A percentile compares a stretch with the other conserved stretches of the same genome.
Conservation (phyloP, 2,888 invertebrate genomes). For the Xanthorhoe spadicearia region DNA sequence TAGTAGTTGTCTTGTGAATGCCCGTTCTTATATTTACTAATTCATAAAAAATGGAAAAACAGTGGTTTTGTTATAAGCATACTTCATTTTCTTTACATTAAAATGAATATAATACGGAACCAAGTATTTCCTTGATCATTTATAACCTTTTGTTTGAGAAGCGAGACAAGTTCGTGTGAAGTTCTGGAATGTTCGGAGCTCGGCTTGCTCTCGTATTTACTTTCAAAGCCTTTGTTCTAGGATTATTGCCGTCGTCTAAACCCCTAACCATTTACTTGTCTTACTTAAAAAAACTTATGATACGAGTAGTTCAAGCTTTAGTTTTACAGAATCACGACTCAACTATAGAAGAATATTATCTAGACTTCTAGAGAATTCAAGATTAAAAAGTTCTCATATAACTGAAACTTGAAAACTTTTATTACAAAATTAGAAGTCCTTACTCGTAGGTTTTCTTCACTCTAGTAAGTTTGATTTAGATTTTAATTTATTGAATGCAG, state of each 20-base stretch:
- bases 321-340: no score
- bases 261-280: conserved; percentile 4
- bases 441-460: no score
- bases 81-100: neutral
- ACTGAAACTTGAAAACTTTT: no score
- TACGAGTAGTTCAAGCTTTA: neutral
- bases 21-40: no score
- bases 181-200: conserved; percentile 43
- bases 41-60: no score
- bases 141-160: conserved; percentile 20
- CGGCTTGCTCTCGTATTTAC: conserved; percentile 47
- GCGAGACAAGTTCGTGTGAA: conserved; percentile 30
- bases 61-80: neutral
- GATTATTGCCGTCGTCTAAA: conserved; percentile 37
- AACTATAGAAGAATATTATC: no score
- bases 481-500: no score
- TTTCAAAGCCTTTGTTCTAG: conserved; percentile 41
- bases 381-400: no score
- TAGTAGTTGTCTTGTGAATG: no score
- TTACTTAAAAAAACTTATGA: neutral
- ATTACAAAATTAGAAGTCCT: no score
- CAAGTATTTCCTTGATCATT: neutral
- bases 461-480: no score
- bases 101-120: conserved; percentile 17
- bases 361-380: no score